phyloP scores from a whole-genome alignment of 2,797 vertebrate genomes.

The Micromesistius poutassou region DNA sequence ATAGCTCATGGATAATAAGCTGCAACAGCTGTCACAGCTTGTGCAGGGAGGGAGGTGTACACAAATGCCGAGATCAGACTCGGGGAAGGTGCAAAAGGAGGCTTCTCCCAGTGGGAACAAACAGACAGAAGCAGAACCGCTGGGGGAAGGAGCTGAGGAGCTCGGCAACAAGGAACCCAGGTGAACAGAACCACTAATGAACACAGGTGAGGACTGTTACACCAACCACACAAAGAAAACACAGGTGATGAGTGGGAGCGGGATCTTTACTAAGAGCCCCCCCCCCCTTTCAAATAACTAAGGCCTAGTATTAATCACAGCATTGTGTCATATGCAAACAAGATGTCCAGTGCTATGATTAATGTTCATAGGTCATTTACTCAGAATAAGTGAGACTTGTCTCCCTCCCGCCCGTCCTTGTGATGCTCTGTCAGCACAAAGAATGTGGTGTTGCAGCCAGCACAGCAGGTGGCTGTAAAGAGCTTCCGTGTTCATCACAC shows the following conservation, averaged over 20 bases:
- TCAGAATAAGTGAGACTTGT: background rate
- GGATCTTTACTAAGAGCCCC: too few species aligned
- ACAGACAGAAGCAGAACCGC: too few species aligned
- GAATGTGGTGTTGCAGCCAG: constrained; percentile 47
- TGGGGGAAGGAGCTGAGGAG: too few species aligned
- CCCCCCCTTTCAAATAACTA: background rate
- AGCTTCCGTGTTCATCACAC: constrained; percentile 46
- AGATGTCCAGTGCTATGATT: background rate
- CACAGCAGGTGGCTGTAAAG: constrained; percentile 75
- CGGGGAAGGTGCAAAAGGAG: too few species aligned
- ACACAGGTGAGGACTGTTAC: too few species aligned
- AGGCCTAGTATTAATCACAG: background rate
- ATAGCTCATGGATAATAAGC: background rate
- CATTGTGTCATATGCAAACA: background rate
- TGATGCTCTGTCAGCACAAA: background rate
- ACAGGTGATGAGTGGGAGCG: too few species aligned
- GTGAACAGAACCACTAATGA: too few species aligned
- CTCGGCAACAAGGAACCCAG: too few species aligned
- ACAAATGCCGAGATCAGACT: too few species aligned
- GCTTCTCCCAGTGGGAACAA: too few species aligned
- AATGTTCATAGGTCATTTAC: background rate
- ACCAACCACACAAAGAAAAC: too few species aligned
- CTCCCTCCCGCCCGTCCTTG: background rate
- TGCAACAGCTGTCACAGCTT: background rate
- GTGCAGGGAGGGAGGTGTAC: too few species aligned